Base-by-base conservation (phyloP, 2,888 invertebrate genomes). In the Cylindroiulus punctatus region DNA sequence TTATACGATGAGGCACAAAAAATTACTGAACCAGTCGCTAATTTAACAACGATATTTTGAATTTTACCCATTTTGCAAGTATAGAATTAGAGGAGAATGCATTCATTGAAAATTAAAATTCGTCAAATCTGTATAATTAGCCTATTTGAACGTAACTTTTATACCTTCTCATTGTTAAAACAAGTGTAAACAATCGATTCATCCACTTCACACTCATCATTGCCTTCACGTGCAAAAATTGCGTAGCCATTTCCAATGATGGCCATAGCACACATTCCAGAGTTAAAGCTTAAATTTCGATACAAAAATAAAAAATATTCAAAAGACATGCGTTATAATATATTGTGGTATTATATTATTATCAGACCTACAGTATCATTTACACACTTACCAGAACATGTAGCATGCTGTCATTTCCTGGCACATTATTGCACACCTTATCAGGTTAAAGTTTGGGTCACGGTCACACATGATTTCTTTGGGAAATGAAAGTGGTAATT, bases 381-480 rank as follows among this genome's bases (percentile, higher is more conserved):
- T 47, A 5, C 76, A 26, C 26, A 76, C 76, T 76, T 76, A 76
- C 76, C 76, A 76, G 17, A 30, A 30, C 76, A 76, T 76, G 76
- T 76, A 76, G 5, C 76, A 76, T 12, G 26, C 3, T 4, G 76
- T 3, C 30, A 30, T 76, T 76, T 30, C 30, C 2, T 76, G 76
- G 17, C 76, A 76, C 26, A 26, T 76, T 30, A 76, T 3, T 30
- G 76, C 76, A 76, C 76, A 76, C 10, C 30, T 30, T 76, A 30
- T 1, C 30, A 76, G 14, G 14, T 2, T 4, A 76, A 76, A 30
- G 2, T 76, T 3, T 12, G 14, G 14, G 0, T 26, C 30, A 10
- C 76, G 14, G 0, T 26, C 30, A 10, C 76, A 76, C 10, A 3
- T 17, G 14, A 76, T 30, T 30, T 30, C 3, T 30, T 76, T 76